Base-by-base conservation (phyloP, 2,888 invertebrate genomes). In the Strigamia maritima region DNA sequence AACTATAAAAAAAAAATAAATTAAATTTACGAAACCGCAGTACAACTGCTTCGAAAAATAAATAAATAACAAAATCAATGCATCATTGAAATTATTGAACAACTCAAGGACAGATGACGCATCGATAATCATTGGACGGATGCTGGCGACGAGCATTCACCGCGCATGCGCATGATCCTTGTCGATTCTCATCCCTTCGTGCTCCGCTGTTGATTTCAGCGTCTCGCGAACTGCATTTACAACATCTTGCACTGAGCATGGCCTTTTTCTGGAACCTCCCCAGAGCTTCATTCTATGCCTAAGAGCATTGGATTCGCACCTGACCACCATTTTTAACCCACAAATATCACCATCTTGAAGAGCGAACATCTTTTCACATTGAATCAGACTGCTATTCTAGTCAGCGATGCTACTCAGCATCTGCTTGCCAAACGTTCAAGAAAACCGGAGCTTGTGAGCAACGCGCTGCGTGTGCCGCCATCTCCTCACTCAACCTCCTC, bases 101-200 rank as follows among this genome's bases (percentile, higher is more conserved):
- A 70, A 28, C 70, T 70, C 70, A 70, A 70, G 70, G 70, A 70
- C 70, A 70, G 70, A 70, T 70, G 70, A 70, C 70, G 70, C 70
- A 70, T 70, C 70, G 70, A 70, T 70, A 70, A 70, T 70, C 70
- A 70, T 70, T 70, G 70, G 70, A 70, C 70, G 70, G 70, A 70
- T 70, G 70, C 70, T 70, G 70, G 28, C 24, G 70, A 26, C 70
- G 70, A 12, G 16, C 70, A 14, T 28, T 14, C 16, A 70, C 26
- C 7, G 28, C 70, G 70, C 70, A 70, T 28, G 70, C 70, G 70
- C 28, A 28, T 28, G 70, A 24, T 28, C 70, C 70, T n/a, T 28
- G 28, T 70, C 70, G 70, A 70, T 28, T 70, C 70, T 24, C 70
- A 70, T 70, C 70, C 16, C 70, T 70, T 14, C 70, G 70, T 28